Evolutionary conservation across 1,140 invertebrate genomes (phyloP).

Genomic region (Micrasema longulum): DNA sequence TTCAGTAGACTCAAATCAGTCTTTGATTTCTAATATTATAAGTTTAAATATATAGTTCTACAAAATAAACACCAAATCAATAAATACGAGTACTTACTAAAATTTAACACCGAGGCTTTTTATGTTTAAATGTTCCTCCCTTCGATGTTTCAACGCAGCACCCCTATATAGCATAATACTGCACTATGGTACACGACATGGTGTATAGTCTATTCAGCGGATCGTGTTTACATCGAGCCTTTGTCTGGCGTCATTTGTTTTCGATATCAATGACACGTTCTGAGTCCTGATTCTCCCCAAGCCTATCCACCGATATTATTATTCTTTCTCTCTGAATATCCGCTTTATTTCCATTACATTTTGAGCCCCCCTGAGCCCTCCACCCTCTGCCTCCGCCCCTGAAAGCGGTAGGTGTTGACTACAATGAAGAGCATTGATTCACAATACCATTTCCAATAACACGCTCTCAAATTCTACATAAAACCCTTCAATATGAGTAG

Average conservation of each 20-base stretch:
- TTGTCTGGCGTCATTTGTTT: conserved; percentile 48
- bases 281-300: conserved; percentile 16
- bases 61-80: no score
- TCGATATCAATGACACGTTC: conserved; percentile 50
- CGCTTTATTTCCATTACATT: conserved; percentile 37
- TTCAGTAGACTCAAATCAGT: no score
- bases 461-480: conserved; percentile 13
- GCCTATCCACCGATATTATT: conserved; percentile 14
- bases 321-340: conserved; percentile 38
- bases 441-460: conserved; percentile 34
- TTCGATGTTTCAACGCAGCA: not conserved
- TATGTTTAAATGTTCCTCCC: conserved; percentile 10
- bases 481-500: conserved; percentile 3
- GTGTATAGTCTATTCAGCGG: conserved; percentile 4
- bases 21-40: no score
- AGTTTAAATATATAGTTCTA: no score
- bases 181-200: not conserved
- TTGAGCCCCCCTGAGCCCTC: no score
- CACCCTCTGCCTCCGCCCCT: no score
- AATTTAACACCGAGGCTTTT: no score
- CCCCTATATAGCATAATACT: conserved; percentile 5
- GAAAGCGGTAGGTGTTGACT: conserved; percentile 29
- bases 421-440: conserved; percentile 44
- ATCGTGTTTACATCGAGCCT: conserved; percentile 38
- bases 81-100: no score